Conservation (phyloP, 2,113 vertebrate species). For the Heterochromis multidens region DNA sequence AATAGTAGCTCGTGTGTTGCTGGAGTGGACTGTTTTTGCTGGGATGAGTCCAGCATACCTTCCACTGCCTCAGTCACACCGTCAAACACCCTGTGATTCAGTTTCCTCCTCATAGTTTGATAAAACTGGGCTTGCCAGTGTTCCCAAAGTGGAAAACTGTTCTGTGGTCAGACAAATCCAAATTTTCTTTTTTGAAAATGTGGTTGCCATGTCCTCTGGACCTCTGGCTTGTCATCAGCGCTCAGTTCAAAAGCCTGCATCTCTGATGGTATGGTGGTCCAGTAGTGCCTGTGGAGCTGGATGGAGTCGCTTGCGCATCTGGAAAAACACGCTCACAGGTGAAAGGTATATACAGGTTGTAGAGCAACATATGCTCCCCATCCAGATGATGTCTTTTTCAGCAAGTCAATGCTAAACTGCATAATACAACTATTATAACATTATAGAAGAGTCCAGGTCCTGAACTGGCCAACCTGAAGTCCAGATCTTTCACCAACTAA, state of each 20-base stretch:
- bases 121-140: not conserved
- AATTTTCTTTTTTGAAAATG: not conserved
- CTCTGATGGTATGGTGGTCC: not conserved
- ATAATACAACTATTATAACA: not conserved
- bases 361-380: no score
- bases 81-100: not conserved
- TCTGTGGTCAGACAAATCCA: not conserved
- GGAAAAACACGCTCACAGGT: no score
- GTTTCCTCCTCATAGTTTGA: slow-evolving; percentile 9
- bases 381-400: not conserved
- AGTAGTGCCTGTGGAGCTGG: no score
- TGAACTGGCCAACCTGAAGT: not conserved
- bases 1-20: not conserved
- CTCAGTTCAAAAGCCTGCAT: not conserved
- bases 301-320: no score
- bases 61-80: not conserved
- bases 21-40: slow-evolving; percentile 13
- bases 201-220: not conserved
- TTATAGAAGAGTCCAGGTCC: not conserved
- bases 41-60: slow-evolving; percentile 29
- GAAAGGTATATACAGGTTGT: no score
- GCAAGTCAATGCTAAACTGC: not conserved
- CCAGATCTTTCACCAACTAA: not conserved
- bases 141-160: not conserved
- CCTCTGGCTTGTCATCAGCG: not conserved